Base-by-base conservation (phyloP, 2,888 invertebrate species). In the Protula sp. region DNA sequence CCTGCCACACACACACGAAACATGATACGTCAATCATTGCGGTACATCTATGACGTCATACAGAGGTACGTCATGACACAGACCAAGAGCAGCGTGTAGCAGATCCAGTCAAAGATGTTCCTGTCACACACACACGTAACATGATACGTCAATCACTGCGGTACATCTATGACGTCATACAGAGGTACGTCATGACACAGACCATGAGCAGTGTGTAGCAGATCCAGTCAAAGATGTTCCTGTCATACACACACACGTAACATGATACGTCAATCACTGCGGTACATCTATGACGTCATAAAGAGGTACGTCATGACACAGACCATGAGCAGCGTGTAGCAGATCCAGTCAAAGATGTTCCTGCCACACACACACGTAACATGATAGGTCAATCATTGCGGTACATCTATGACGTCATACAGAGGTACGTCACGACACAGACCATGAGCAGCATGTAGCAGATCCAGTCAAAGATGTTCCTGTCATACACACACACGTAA, bases 381-480 rank as follows among this genome's bases (percentile, higher is more conserved):
- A 27, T 14, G 5, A 14, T 48, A 9, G 4, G 5, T 14, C 24
- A 22, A 14, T 19, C 22, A 24, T 50, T 14, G 50, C 50, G 22
- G 9, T 50, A 19, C 5, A n/a, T n/a, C n/a, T n/a, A n/a, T n/a
- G n/a, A n/a, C 14, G 22, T 27, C 22, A 28, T 38, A 38, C 38
- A 38, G 9, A 78, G 29, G 57, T 79, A 78, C 3, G 75, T 77
- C 4, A 65, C 61, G 31, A 77, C 69, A 22, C 69, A 72, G 4
- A 70, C 63, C 9, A 74, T 30, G 47, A 79, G 67, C 45, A 78
- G 60, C 1, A 67, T 55, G 63, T 77, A 79, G 60, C 75, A 75
- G 22, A 74, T 66, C 78, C 78, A 79, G 68, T 79, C 79, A 70
- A 78, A 78, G 50, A 76, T 72, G 61, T 79, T 79, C 79, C 78